Base-by-base conservation (phyloP, 2,113 vertebrate species). In the Equus quagga region DNA sequence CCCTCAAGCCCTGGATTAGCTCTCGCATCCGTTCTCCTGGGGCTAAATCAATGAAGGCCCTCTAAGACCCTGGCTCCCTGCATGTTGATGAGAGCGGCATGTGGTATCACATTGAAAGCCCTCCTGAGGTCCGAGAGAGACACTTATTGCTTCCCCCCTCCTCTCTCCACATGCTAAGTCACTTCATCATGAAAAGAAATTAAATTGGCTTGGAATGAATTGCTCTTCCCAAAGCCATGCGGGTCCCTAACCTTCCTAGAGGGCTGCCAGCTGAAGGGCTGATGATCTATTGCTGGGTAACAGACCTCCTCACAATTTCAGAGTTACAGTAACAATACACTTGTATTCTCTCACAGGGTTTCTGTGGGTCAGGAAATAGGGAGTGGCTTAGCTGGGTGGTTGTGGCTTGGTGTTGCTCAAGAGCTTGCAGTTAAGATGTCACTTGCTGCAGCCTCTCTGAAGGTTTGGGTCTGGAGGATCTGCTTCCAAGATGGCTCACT, bases 31-130 rank as follows among this genome's bases (percentile, higher is more conserved):
- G 10, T 76, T 92, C 46, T 91, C 89, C 90, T 31, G 75, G 54
- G 91, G 24, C 65, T 24, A 24, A 92, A 96, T 95, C 92, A 85
- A 84, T 78, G 90, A 92, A 89, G 64, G 54, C 33, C 60, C 2
- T 13, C 86, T 54, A 89, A 89, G 72, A 41, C 56, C 81, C 65
- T 75, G 17, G 78, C 51, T 88, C 76, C 60, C 60, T 31, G 84
- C 51, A 14, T 54, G 36, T 89, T 93, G 95, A 89, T 83, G 89
- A 97, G 65, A 64, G 26, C 62, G 86, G 62, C 82, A 49, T 75
- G 82, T 96, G 70, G 95, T 90, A 76, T 96, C 90, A 86, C 97
- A 96, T 98, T 96, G 96, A 97, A 97, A 96, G 94, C 76, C 67
- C 88, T 94, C 88, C 54, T 44, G 81, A 80, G 72, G 67, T 82